A percentile compares a stretch with the other conserved stretches of the same genome.
Evolutionary conservation across 30 jellyfish, hydroid and myxozoan species (phyloP).

Genomic region (Aurelia sp.): DNA sequence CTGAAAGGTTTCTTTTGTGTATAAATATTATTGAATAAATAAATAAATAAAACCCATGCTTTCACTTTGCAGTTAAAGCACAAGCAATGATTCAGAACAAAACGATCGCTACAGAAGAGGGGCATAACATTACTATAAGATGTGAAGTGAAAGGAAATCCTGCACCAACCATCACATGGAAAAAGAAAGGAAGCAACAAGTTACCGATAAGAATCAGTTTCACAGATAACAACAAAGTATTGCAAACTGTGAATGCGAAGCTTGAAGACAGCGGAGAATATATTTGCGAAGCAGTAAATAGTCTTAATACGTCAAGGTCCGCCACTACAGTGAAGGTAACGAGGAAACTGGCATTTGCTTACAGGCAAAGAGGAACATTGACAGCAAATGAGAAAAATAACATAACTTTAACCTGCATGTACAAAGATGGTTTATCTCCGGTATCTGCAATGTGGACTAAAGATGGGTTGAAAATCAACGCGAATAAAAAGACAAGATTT

Average conservation of each 20-base stretch:
- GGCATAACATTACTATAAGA: neutral
- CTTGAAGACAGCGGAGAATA: neutral
- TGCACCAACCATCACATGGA: constrained; percentile 12
- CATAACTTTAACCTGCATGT: too few species aligned
- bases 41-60: too few species aligned
- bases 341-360: too few species aligned
- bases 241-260: neutral
- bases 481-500: neutral
- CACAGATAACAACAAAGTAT: neutral
- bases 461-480: too few species aligned
- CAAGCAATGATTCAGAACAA: constrained; percentile 3
- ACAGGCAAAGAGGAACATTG: too few species aligned
- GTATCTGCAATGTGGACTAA: too few species aligned
- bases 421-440: too few species aligned
- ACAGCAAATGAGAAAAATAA: too few species aligned
- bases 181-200: neutral
- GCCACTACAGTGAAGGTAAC: neutral
- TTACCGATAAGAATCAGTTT: neutral
- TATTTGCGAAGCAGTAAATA: neutral
- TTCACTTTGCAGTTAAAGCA: constrained; percentile 5
- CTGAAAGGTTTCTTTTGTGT: too few species aligned
- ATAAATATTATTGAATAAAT: too few species aligned
- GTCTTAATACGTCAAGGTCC: neutral
- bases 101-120: constrained; percentile 1
- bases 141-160: constrained; percentile 24